phyloP scores from a whole-genome alignment of 2,113 vertebrate genomes.

The Malurus cyaneus region DNA sequence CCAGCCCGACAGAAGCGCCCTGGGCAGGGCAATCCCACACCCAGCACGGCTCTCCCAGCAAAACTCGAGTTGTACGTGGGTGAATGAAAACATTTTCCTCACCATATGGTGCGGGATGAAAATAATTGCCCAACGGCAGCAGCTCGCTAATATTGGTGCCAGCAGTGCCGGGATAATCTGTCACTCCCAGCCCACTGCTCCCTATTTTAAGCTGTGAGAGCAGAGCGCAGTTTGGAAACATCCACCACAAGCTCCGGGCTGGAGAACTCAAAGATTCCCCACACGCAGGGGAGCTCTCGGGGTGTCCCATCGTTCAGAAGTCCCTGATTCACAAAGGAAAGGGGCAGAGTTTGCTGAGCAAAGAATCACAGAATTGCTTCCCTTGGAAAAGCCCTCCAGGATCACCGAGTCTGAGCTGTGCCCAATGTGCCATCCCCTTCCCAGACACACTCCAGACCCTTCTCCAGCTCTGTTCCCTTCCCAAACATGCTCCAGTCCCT shows the following conservation, averaged over 20 bases:
- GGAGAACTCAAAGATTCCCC: neutral
- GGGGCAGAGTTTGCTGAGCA: neutral
- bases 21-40: neutral
- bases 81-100: slow-evolving; percentile 74
- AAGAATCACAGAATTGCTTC: neutral
- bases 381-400: neutral
- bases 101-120: slow-evolving; percentile 57
- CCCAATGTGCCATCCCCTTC: neutral
- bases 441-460: too few relatives aligned
- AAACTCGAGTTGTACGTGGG: slow-evolving; percentile 40
- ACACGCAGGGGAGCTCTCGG: fast-evolving
- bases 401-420: fast-evolving
- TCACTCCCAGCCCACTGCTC: slow-evolving; percentile 40
- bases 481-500: too few relatives aligned
- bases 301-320: neutral
- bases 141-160: slow-evolving; percentile 67
- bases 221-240: slow-evolving; percentile 56
- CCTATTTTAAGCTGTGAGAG: slow-evolving; percentile 1
- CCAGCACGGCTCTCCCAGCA: slow-evolving; percentile 7
- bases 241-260: neutral
- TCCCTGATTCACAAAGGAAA: neutral
- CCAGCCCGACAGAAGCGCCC: neutral
- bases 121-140: slow-evolving; percentile 70
- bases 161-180: slow-evolving; percentile 45
- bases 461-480: too few relatives aligned